These are phyloP conservation scores for Diachrysia chrysitis DNA, from an alignment of 2,888 invertebrate species.

Conservation along the genomic window DNA sequence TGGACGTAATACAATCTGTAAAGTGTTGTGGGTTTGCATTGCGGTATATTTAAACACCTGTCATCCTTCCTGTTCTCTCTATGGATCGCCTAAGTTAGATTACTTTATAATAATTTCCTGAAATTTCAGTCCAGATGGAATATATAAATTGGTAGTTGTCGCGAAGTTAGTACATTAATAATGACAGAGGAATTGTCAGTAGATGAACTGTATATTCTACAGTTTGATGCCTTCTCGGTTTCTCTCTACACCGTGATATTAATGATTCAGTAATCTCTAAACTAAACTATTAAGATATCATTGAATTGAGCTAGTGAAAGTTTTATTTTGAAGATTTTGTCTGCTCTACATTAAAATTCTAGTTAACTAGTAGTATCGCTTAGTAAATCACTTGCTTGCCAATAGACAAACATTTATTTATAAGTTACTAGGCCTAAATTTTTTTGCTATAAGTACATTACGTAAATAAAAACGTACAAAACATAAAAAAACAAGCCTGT, in stretches of 20 bases:
- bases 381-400: too few species aligned
- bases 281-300: conserved; percentile 75
- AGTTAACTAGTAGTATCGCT: too few species aligned
- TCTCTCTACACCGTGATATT: conserved; percentile 42
- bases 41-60: conserved; percentile 85
- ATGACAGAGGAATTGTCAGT: conserved; percentile 70
- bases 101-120: conserved; percentile 85
- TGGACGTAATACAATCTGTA: conserved; percentile 75
- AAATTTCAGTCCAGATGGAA: conserved; percentile 80
- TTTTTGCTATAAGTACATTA: too few species aligned
- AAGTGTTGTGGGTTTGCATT: conserved; percentile 68
- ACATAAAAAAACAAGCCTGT: background rate
- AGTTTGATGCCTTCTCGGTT: conserved; percentile 72
- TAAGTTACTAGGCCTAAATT: too few species aligned
- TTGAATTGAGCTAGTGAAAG: conserved; percentile 40
- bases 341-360: too few species aligned
- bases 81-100: conserved; percentile 85
- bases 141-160: conserved; percentile 82
- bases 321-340: background rate
- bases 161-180: conserved; percentile 80
- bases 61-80: conserved; percentile 77
- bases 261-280: background rate
- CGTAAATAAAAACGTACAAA: background rate
- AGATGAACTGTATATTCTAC: conserved; percentile 66
- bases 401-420: too few species aligned